Percentiles rank a stretch among this genome's conserved stretches.
phyloP scores from a whole-genome alignment of 2,888 invertebrate species.

The Ariolimax columbianus region DNA sequence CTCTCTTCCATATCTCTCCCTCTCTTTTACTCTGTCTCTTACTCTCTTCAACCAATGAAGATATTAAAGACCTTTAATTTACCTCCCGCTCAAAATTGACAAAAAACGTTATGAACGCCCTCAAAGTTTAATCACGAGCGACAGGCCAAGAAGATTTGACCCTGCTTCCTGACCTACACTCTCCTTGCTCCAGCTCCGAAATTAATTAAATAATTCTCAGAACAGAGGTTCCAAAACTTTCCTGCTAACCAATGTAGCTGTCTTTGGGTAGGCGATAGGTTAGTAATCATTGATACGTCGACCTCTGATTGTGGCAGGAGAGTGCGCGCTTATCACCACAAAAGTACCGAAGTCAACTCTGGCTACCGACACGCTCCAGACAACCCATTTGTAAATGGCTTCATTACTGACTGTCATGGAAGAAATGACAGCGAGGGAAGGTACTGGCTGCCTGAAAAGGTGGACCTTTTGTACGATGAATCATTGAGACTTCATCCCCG shows the following conservation, averaged over 20 bases:
- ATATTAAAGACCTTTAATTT: conserved; percentile 30
- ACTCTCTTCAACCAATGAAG: not conserved
- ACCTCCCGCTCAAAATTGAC: not conserved
- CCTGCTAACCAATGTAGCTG: too few relatives aligned
- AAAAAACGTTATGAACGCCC: conserved; percentile 25
- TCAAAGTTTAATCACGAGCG: conserved; percentile 18
- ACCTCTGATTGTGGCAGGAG: too few relatives aligned
- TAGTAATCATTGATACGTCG: too few relatives aligned
- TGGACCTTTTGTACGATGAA: too few relatives aligned
- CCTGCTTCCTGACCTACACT: not conserved
- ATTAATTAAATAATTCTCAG: conserved; percentile 5
- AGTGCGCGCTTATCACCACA: too few relatives aligned
- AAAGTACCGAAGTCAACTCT: not conserved
- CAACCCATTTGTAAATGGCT: too few relatives aligned
- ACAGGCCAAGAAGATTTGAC: not conserved
- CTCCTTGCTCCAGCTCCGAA: not conserved
- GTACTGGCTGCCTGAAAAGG: too few relatives aligned
- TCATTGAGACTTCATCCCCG: too few relatives aligned
- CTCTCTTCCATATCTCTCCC: not conserved
- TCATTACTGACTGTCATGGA: too few relatives aligned
- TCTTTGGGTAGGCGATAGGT: too few relatives aligned
- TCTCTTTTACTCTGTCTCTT: not conserved
- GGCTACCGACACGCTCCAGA: not conserved
- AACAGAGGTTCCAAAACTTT: too few relatives aligned
- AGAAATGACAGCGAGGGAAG: too few relatives aligned